These are phyloP conservation scores for Uloborus diversus DNA, from an alignment of 1,140 invertebrate species.

Conservation along the genomic window DNA sequence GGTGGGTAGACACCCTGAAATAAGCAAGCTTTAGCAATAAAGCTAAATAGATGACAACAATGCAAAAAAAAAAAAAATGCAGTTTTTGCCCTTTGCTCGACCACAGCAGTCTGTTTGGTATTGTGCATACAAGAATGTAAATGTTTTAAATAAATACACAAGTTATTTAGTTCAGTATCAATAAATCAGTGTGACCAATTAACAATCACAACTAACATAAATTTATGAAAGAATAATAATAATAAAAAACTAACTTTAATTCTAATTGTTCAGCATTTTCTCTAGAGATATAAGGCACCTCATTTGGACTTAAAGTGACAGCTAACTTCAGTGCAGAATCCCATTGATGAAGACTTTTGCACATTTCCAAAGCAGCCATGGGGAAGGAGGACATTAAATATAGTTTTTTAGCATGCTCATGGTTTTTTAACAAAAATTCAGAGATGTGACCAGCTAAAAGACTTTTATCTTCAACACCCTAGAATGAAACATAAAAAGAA, in stretches of 20 bases:
- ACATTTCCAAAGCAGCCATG: slow-evolving; percentile 84
- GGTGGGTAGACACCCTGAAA: too few relatives aligned
- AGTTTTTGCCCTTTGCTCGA: too few relatives aligned
- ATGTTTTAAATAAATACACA: too few relatives aligned
- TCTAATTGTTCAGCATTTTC: slow-evolving; percentile 97
- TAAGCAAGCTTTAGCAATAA: too few relatives aligned
- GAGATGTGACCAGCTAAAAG: slow-evolving; percentile 82
- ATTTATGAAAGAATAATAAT: neutral
- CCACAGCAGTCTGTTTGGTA: too few relatives aligned
- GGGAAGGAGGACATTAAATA: slow-evolving; percentile 72
- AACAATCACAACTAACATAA: too few relatives aligned
- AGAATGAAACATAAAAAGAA: neutral
- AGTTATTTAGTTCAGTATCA: too few relatives aligned
- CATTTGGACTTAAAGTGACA: slow-evolving; percentile 81
- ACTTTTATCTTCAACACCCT: slow-evolving; percentile 82
- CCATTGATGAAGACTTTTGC: slow-evolving; percentile 92
- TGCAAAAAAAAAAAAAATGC: too few relatives aligned
- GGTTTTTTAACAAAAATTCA: slow-evolving; percentile 76
- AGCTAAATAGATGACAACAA: too few relatives aligned
- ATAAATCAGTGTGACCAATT: too few relatives aligned
- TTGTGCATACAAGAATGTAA: too few relatives aligned
- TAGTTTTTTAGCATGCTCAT: slow-evolving; percentile 81
- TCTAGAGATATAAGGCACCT: slow-evolving; percentile 85
- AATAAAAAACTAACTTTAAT: slow-evolving; percentile 75
- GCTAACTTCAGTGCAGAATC: slow-evolving; percentile 90